Evolutionary conservation across 2,888 invertebrate species (phyloP).

Genomic region (Saturnia pavonia): DNA sequence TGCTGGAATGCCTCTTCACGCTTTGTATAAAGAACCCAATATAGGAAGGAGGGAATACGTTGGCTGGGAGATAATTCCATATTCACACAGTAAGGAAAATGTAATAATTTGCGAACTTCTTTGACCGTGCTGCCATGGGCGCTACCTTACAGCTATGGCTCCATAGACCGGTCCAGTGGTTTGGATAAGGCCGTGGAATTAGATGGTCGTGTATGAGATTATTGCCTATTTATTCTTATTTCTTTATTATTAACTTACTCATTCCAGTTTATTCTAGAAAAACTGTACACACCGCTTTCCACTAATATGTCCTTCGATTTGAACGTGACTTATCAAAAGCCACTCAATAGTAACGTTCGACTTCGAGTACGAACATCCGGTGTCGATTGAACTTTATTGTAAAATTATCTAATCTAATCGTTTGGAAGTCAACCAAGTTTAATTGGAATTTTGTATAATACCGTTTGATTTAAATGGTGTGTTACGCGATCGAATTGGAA

Average conservation of each 20-base stretch:
- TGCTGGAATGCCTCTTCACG: too few relatives aligned
- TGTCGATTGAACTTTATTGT: slow-evolving; percentile 1
- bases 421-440: slow-evolving; percentile 13
- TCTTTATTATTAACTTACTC: background rate
- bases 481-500: slow-evolving; percentile 1
- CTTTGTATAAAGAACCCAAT: too few relatives aligned
- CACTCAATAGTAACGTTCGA: background rate
- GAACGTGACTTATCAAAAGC: background rate
- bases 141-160: too few relatives aligned
- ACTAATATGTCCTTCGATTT: background rate
- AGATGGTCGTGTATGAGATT: background rate
- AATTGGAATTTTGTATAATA: slow-evolving; percentile 11
- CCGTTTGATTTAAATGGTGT: slow-evolving; percentile 4
- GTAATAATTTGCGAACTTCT: too few relatives aligned
- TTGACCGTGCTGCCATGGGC: too few relatives aligned
- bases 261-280: background rate
- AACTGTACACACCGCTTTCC: background rate
- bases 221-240: background rate
- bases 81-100: too few relatives aligned
- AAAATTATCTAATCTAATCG: slow-evolving; percentile 6
- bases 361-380: background rate
- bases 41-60: too few relatives aligned
- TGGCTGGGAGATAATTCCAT: too few relatives aligned
- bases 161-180: too few relatives aligned
- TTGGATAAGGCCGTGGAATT: background rate